A percentile compares a stretch with the other conserved stretches of the same genome.
phyloP scores from a whole-genome alignment of 2,113 vertebrate species.

The Cryptoleucopteryx plumbea region DNA sequence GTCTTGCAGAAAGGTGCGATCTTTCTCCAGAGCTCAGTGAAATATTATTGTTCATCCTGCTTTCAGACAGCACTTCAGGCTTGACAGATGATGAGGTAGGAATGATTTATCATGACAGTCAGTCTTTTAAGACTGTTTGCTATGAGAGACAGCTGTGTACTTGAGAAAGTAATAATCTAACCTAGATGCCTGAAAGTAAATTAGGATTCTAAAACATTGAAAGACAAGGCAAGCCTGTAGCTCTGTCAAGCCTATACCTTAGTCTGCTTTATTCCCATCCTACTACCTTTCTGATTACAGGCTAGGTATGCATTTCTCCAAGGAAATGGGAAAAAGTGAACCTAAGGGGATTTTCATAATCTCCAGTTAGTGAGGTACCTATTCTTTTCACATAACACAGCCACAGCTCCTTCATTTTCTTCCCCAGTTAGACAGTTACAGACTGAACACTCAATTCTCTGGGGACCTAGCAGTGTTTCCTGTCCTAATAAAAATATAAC shows the following conservation, averaged over 20 bases:
- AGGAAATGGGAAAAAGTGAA: background rate
- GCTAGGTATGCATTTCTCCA: background rate
- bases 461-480: background rate
- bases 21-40: background rate
- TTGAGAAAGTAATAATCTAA: background rate
- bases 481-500: background rate
- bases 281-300: background rate
- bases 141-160: background rate
- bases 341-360: background rate
- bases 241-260: background rate
- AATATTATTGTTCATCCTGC: background rate
- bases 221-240: background rate
- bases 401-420: background rate
- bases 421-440: background rate
- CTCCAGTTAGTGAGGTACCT: background rate
- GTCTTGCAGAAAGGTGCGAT: background rate
- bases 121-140: background rate
- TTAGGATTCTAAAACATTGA: background rate
- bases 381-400: background rate
- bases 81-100: background rate
- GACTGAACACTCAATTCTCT: background rate
- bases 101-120: background rate
- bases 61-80: background rate
- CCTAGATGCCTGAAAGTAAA: background rate
- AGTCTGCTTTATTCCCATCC: background rate